These are phyloP conservation scores for Calyptommatus sinebrachiatus DNA, from an alignment of 2,113 vertebrate species.

Conservation along the genomic window DNA sequence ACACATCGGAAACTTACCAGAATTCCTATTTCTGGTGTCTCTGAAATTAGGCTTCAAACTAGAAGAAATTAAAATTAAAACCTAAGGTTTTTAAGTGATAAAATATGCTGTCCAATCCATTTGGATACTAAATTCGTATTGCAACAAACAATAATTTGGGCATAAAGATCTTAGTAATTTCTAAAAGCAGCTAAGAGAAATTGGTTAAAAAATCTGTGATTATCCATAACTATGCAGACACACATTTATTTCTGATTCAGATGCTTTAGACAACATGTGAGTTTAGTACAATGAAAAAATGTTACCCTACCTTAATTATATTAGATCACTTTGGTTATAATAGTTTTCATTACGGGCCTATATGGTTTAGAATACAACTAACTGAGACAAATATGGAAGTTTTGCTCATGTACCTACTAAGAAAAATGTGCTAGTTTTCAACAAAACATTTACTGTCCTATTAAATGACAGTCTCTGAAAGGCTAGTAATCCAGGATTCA, in stretches of 20 bases:
- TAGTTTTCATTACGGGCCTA: not conserved
- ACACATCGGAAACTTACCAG: not conserved
- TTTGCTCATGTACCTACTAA: not conserved
- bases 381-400: not conserved
- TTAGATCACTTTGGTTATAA: not conserved
- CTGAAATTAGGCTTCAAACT: not conserved
- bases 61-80: not conserved
- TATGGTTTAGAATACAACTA: not conserved
- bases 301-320: not conserved
- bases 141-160: conserved; percentile 1
- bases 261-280: not conserved
- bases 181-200: not conserved
- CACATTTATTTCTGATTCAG: not conserved
- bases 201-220: not conserved
- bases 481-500: not conserved
- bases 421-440: not conserved
- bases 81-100: not conserved
- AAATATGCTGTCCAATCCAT: not conserved
- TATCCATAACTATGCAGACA: not conserved
- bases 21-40: not conserved
- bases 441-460: not conserved
- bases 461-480: not conserved
- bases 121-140: not conserved
- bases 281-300: not conserved
- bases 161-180: not conserved